A percentile compares a stretch with the other conserved stretches of the same genome.
These are phyloP conservation scores for Melieria picta DNA, from an alignment of 2,888 invertebrate species.

Conservation along the genomic window DNA sequence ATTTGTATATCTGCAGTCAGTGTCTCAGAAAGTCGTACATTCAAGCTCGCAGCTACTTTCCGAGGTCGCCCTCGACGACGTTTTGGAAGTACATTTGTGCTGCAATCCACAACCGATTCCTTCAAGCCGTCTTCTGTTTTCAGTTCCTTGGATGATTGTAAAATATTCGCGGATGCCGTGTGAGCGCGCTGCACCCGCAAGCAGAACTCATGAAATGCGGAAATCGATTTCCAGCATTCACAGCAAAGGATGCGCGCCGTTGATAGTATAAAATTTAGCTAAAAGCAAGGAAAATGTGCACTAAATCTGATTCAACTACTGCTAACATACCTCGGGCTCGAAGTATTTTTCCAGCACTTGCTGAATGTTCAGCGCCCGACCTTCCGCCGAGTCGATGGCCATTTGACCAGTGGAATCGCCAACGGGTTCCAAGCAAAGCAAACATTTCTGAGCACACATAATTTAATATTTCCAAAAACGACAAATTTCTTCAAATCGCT, in stretches of 20 bases:
- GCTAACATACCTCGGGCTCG: background rate
- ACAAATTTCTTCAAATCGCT: too few relatives aligned
- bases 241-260: conserved; percentile 7
- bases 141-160: background rate
- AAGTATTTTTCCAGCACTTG: background rate
- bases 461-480: background rate
- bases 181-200: conserved; percentile 13
- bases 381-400: background rate
- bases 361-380: background rate
- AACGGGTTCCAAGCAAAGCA: background rate
- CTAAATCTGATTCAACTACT: background rate
- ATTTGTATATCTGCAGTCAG: background rate
- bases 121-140: background rate
- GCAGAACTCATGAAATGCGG: conserved; percentile 27
- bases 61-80: conserved; percentile 7
- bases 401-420: background rate
- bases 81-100: background rate
- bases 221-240: conserved; percentile 20
- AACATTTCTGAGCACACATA: background rate
- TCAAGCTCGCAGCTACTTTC: background rate
- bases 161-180: background rate
- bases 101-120: too few relatives aligned
- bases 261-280: background rate
- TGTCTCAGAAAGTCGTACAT: too few relatives aligned
- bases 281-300: background rate